Evolutionary conservation across 1,140 invertebrate genomes (phyloP), one percentile per base, ranked within the genome.

Genomic region (Rhynchophorus ferrugineus): DNA sequence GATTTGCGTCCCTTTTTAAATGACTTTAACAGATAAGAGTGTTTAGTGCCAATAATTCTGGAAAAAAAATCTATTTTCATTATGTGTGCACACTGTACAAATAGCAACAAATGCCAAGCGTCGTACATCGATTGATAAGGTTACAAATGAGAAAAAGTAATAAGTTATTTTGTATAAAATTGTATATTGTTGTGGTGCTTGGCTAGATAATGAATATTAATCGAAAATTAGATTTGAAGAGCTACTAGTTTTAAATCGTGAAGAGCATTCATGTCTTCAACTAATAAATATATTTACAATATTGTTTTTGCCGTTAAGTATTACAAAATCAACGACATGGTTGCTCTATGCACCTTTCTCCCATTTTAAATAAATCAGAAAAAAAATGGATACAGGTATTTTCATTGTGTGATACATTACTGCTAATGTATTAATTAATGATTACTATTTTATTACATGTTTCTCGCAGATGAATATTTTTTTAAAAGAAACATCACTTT

Each of bases 371-470:
- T 43, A 44, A 36, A n/a, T n/a, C n/a, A n/a, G n/a, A n/a, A n/a
- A n/a, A n/a, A n/a, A n/a, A n/a, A 44, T 9, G 41, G 34, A 39
- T 54, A 44, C 53, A 55, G 53, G 41, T 49, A 47, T 49, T 57
- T 49, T 43, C 33, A 54, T 52, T 57, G 49, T 22, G 56, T 57
- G 56, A 57, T 57, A 57, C 34, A 41, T 41, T 24, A n/a, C 8
- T 46, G 21, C 16, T 38, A 33, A 44, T 50, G 35, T 24, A 46
- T 53, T 34, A 18, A 41, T 49, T 37, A 33, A 56, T 53, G 16
- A 38, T 41, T 38, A 16, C 44, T 45, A 34, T 53, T 44, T 54
- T 19, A 49, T 36, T 36, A 29, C 18, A 35, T 56, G 20, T 49
- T 50, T 50, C 49, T 54, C 53, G 49, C 33, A 36, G 41, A 45